Evolutionary conservation across 2,888 invertebrate genomes (phyloP).

Genomic region (Acronicta aceris): DNA sequence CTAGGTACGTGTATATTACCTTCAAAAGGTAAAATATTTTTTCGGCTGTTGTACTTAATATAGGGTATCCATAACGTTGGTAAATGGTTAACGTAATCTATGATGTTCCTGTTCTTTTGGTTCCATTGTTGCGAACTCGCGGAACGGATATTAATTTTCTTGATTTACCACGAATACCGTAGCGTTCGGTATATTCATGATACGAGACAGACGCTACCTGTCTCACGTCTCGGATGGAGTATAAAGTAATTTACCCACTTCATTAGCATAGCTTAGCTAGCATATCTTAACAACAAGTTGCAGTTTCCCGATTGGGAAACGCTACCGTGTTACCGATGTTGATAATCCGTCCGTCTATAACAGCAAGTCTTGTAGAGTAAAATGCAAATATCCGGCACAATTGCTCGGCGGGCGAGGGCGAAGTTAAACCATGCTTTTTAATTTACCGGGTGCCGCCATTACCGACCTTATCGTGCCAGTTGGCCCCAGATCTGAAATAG

Average conservation of each 20-base stretch:
- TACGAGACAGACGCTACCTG: conserved; percentile 5
- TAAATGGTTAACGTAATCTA: conserved; percentile 16
- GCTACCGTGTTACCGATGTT: conserved; percentile 25
- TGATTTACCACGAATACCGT: conserved; percentile 6
- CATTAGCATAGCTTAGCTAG: conserved; percentile 40
- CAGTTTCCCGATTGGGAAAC: conserved; percentile 29
- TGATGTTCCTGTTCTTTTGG: neutral
- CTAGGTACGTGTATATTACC: conserved; percentile 49
- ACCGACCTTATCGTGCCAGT: conserved; percentile 74
- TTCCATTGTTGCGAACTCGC: neutral
- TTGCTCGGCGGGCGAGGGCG: conserved; percentile 63
- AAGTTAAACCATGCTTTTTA: conserved; percentile 77
- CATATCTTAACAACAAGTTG: conserved; percentile 45
- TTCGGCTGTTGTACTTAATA: conserved; percentile 9
- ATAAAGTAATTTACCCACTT: conserved; percentile 40
- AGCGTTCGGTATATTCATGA: conserved; percentile 5
- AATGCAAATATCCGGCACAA: conserved; percentile 74
- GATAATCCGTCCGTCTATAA: conserved; percentile 49
- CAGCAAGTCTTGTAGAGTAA: conserved; percentile 65
- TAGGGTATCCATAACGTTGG: conserved; percentile 10
- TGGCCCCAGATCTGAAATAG: conserved; percentile 75
- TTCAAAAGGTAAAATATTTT: conserved; percentile 56
- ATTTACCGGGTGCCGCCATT: conserved; percentile 80
- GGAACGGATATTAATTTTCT: conserved; percentile 12
- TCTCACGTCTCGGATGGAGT: conserved; percentile 17